Conservation (phyloP, 2,888 invertebrate genomes). For the Eubasilissa splendida region DNA sequence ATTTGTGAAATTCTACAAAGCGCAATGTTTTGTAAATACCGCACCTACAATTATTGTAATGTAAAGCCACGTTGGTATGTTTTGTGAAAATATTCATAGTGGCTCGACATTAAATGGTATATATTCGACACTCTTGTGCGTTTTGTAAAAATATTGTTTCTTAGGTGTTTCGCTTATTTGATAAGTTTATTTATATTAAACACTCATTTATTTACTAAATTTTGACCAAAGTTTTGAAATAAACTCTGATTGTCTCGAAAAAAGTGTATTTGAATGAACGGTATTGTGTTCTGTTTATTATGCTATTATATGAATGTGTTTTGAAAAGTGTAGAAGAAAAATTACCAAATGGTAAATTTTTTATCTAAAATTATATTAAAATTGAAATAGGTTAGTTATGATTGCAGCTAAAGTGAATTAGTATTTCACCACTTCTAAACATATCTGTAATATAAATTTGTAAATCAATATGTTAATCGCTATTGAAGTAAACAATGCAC, state of each 20-base stretch:
- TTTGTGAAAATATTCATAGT: background rate
- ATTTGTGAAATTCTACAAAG: background rate
- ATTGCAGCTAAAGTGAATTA: no score
- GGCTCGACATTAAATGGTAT: background rate
- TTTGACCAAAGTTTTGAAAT: conserved; percentile 32
- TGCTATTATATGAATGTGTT: no score
- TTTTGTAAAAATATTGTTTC: background rate
- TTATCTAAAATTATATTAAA: no score
- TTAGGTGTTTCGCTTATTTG: background rate
- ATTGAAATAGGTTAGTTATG: no score
- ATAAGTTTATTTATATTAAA: conserved; percentile 21
- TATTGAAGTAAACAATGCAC: no score
- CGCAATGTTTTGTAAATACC: conserved; percentile 9
- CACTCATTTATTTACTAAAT: conserved; percentile 6
- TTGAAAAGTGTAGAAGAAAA: background rate
- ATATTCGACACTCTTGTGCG: no score
- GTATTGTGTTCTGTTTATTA: no score
- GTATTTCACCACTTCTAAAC: no score
- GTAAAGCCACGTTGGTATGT: background rate
- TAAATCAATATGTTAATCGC: no score
- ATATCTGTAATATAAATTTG: no score
- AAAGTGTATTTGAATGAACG: no score
- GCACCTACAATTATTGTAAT: background rate
- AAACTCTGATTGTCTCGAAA: background rate
- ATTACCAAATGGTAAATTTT: background rate